phyloP scores from a whole-genome alignment of 2,113 vertebrate genomes.

The Petroica traversi region DNA sequence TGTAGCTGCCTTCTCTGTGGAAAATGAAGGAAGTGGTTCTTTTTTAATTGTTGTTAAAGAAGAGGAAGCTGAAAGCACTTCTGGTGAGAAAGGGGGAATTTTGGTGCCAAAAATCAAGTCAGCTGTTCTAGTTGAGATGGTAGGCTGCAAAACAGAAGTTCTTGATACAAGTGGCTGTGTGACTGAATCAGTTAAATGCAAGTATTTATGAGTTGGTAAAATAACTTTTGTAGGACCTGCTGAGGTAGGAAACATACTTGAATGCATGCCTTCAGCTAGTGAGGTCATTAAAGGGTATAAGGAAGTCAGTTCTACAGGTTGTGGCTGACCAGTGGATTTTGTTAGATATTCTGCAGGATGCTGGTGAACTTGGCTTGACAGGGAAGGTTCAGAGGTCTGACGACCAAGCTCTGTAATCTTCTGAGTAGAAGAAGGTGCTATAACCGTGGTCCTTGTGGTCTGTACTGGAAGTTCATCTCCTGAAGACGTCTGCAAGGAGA shows the following conservation, averaged over 20 bases:
- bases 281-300: neutral
- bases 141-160: neutral
- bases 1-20: neutral
- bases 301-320: neutral
- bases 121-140: neutral
- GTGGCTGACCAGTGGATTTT: neutral
- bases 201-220: neutral
- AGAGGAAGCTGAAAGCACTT: neutral
- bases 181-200: neutral
- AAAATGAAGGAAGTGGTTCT: neutral
- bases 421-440: slow-evolving; percentile 15
- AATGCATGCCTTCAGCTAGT: neutral
- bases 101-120: neutral
- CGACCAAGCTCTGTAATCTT: neutral
- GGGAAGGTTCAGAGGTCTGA: slow-evolving; percentile 23
- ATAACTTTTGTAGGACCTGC: neutral
- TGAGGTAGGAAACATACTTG: neutral
- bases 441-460: neutral
- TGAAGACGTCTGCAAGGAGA: slow-evolving; percentile 21
- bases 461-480: neutral
- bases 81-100: neutral
- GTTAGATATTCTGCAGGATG: neutral
- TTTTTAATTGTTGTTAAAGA: neutral
- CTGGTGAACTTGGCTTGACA: slow-evolving; percentile 21
- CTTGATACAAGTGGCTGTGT: neutral